Evolutionary conservation across 1,140 invertebrate genomes (phyloP), one percentile per base, ranked within the genome.

Genomic region (Sycobia sp.): DNA sequence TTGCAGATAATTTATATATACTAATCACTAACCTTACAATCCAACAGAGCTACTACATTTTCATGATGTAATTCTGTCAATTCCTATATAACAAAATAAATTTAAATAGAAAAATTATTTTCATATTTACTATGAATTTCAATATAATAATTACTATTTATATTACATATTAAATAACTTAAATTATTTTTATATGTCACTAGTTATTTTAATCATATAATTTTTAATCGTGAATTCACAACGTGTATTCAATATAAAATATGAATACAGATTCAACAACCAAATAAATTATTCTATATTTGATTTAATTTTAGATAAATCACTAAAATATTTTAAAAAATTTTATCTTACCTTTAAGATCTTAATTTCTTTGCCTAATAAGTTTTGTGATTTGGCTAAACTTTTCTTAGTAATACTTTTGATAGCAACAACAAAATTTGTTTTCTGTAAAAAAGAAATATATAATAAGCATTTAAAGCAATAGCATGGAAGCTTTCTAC

Each of bases 401-500:
- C 94, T 97, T 80, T 98, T 99, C 84, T 99, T 99, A 14, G 94
- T 93, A 47, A 99, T 97, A 76, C 93, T 92, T 83, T 99, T 99
- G 46, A 99, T 97, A 47, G 97, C 97, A 54, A 99, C 96, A 13
- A 90, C 88, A 68, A 89, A 86, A 70, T 90, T 87, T 64, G 88
- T 86, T 83, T 92, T 91, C 96, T 98, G 84, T 39, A 89, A 88
- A 65, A 66, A 70, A 76, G 67, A 67, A 58, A 34, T 10, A 56
- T 18, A 32, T 32, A 55, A 27, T 41, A 55, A 22, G 1, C 38
- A 38, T 41, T 55, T 41, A 41, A 10, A 43, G n/a, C n/a, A n/a
- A n/a, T n/a, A n/a, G n/a, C n/a, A n/a, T n/a, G n/a, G n/a, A n/a
- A n/a, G n/a, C n/a, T n/a, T n/a, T n/a, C n/a, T n/a, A n/a, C n/a